Conservation (phyloP, 2,888 invertebrate species). For the Mythimna ferrago region DNA sequence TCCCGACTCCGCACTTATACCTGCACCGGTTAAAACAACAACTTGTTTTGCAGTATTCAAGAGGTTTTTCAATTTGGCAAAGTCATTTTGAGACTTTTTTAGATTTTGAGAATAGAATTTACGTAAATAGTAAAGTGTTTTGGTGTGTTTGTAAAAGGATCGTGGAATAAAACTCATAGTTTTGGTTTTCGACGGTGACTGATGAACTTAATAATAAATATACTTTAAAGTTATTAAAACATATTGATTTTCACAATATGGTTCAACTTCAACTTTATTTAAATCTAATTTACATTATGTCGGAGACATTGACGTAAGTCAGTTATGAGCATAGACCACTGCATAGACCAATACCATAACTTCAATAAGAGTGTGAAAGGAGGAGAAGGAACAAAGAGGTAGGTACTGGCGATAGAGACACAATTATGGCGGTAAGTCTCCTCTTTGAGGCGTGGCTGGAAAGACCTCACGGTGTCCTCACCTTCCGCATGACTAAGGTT, state of each 20-base stretch:
- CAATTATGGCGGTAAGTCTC: no score
- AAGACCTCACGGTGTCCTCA: no score
- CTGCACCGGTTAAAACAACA: slow-evolving; percentile 94
- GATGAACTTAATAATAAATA: neutral
- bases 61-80: slow-evolving; percentile 89
- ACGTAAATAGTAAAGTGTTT: slow-evolving; percentile 4
- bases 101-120: slow-evolving; percentile 29
- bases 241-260: no score
- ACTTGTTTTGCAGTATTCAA: slow-evolving; percentile 92
- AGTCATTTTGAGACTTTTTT: slow-evolving; percentile 77
- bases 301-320: neutral
- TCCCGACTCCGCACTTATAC: slow-evolving; percentile 96
- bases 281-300: neutral
- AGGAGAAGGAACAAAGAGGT: neutral
- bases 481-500: no score
- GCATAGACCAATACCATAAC: neutral
- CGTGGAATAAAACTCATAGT: slow-evolving; percentile 23
- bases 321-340: neutral
- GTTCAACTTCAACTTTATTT: no score
- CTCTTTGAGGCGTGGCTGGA: no score
- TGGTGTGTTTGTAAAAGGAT: slow-evolving; percentile 18
- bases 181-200: neutral
- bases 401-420: neutral
- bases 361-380: neutral
- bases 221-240: no score